Conservation (phyloP, 2,888 invertebrate species). For the Smittia sp. region DNA sequence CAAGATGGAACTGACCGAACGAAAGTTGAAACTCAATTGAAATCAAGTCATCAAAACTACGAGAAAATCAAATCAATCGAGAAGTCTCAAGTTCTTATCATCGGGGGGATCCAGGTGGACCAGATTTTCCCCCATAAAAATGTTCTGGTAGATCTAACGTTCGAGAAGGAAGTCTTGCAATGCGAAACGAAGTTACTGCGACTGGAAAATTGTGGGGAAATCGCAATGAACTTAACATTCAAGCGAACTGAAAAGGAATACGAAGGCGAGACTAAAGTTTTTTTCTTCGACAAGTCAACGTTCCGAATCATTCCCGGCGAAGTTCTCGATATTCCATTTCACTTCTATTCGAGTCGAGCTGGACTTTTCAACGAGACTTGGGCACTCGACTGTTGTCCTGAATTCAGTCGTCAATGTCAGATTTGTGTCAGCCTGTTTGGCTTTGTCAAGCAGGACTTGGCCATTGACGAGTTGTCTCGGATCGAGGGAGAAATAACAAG, state of each 20-base stretch:
- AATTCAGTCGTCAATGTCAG: neutral
- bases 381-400: neutral
- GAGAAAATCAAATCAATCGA: neutral
- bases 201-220: constrained; percentile 4
- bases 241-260: neutral
- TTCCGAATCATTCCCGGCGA: constrained; percentile 23
- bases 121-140: neutral
- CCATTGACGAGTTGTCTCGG: neutral
- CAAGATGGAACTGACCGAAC: neutral
- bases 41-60: neutral
- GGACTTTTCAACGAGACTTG: constrained; percentile 9
- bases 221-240: neutral
- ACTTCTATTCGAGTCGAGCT: neutral
- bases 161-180: neutral
- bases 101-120: neutral
- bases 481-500: neutral
- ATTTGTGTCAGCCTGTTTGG: neutral
- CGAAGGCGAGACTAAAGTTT: neutral
- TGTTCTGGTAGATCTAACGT: constrained; percentile 17
- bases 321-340: neutral
- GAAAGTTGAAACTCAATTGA: too few relatives aligned
- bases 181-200: neutral
- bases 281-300: neutral
- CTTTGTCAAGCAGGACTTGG: neutral
- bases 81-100: neutral